These are phyloP conservation scores for Xylocampa areola DNA, from an alignment of 2,888 invertebrate genomes.

Conservation along the genomic window DNA sequence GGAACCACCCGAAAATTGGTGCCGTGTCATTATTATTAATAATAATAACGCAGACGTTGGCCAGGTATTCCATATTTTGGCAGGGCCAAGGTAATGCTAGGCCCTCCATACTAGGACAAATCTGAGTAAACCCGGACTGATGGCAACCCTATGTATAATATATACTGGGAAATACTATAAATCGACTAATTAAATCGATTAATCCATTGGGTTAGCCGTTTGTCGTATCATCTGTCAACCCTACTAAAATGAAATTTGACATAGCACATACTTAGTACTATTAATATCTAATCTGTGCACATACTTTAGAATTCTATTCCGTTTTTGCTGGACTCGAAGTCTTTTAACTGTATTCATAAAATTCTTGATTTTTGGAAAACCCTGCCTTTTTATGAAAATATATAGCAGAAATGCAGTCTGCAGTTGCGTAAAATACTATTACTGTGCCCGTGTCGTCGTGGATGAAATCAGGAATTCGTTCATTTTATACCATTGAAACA, in stretches of 20 bases:
- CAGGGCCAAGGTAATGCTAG: too few relatives aligned
- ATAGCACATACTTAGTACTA: too few relatives aligned
- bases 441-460: conserved; percentile 13
- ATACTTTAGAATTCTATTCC: conserved; percentile 27
- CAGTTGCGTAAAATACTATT: conserved; percentile 14
- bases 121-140: too few relatives aligned
- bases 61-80: too few relatives aligned
- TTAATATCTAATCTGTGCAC: too few relatives aligned
- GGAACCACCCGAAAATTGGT: too few relatives aligned
- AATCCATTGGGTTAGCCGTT: not conserved
- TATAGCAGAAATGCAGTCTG: not conserved
- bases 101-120: too few relatives aligned
- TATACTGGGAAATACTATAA: not conserved
- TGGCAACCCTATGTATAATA: too few relatives aligned
- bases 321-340: conserved; percentile 37
- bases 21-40: too few relatives aligned
- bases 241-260: conserved; percentile 19
- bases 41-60: too few relatives aligned
- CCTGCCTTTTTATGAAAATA: conserved; percentile 16
- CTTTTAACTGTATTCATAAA: conserved; percentile 39
- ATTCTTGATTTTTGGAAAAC: conserved; percentile 42
- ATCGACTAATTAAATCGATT: not conserved
- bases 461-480: conserved; percentile 40
- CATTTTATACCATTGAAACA: conserved; percentile 61
- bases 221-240: conserved; percentile 7